A percentile compares a stretch with the other conserved stretches of the same genome.
Evolutionary conservation across 2,797 vertebrate species (phyloP).

Genomic region (Hipposideros larvatus): DNA sequence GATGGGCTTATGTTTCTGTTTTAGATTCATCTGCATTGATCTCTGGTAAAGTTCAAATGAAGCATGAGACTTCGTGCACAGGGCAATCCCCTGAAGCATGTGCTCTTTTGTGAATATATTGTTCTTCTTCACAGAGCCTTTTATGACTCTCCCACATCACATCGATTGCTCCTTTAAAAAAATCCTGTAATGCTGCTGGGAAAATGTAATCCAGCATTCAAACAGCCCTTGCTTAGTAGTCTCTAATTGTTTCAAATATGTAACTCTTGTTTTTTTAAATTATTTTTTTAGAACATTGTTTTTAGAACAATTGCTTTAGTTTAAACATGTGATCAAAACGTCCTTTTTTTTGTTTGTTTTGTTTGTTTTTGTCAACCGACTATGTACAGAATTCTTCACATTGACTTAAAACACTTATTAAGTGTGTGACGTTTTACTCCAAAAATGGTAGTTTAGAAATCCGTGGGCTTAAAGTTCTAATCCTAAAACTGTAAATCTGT

Average conservation of each 20-base stretch:
- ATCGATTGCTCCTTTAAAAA: not conserved
- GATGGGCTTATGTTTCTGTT: not conserved
- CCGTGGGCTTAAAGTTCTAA: not conserved
- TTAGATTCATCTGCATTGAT: not conserved
- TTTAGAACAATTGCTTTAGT: not conserved
- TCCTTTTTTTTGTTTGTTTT: not conserved
- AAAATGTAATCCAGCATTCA: not conserved
- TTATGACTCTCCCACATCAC: not conserved
- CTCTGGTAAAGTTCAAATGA: not conserved
- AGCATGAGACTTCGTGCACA: not conserved
- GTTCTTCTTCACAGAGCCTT: conserved; percentile 1
- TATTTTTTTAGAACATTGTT: not conserved
- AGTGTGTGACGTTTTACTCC: not conserved
- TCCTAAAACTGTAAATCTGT: not conserved
- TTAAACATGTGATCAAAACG: not conserved
- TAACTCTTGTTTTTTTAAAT: not conserved
- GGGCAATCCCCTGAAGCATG: not conserved
- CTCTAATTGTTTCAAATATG: not conserved
- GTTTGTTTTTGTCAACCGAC: not conserved
- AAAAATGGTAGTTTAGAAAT: conserved; percentile 19
- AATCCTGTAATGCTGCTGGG: not conserved
- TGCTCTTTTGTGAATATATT: not conserved
- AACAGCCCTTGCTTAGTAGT: not conserved
- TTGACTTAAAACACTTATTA: not conserved
- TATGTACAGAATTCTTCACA: not conserved